These are phyloP conservation scores for Falco concolor DNA, from an alignment of 2,797 vertebrate species.

Conservation along the genomic window DNA sequence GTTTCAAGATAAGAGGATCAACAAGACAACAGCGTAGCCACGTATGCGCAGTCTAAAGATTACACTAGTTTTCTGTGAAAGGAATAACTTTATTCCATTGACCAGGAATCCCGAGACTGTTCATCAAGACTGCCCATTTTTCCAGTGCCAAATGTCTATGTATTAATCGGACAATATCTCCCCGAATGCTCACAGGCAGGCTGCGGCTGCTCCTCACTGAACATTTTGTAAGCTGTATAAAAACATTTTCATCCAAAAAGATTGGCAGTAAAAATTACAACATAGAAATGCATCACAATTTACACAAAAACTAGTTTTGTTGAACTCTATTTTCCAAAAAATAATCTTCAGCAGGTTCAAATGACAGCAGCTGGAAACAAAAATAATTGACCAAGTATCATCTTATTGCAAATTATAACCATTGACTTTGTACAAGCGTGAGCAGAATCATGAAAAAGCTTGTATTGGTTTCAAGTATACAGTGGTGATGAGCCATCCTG, in stretches of 20 bases:
- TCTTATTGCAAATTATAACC: conserved; percentile 41
- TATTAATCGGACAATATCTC: background rate
- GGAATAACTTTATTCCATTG: conserved; percentile 72
- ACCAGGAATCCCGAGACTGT: conserved; percentile 63
- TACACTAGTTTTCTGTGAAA: conserved; percentile 61
- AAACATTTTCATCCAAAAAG: conserved; percentile 77
- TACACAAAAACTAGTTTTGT: conserved; percentile 70
- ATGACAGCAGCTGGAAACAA: conserved; percentile 66
- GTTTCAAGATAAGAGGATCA: background rate
- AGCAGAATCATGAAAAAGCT: conserved; percentile 64
- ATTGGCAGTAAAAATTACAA: conserved; percentile 79
- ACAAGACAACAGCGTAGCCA: background rate
- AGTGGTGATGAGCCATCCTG: conserved; percentile 44
- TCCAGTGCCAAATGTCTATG: conserved; percentile 39
- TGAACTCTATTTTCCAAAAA: conserved; percentile 64
- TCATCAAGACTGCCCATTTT: conserved; percentile 57
- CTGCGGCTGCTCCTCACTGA: conserved; percentile 56
- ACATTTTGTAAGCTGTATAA: conserved; percentile 74
- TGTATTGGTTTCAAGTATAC: conserved; percentile 52
- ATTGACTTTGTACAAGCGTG: conserved; percentile 57
- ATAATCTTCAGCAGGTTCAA: conserved; percentile 73
- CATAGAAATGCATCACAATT: conserved; percentile 71
- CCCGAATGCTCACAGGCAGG: conserved; percentile 41
- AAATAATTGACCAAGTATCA: conserved; percentile 51
- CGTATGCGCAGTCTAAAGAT: background rate